Base-by-base conservation (phyloP, 2,888 invertebrate species). In the Phlogophora meticulosa region DNA sequence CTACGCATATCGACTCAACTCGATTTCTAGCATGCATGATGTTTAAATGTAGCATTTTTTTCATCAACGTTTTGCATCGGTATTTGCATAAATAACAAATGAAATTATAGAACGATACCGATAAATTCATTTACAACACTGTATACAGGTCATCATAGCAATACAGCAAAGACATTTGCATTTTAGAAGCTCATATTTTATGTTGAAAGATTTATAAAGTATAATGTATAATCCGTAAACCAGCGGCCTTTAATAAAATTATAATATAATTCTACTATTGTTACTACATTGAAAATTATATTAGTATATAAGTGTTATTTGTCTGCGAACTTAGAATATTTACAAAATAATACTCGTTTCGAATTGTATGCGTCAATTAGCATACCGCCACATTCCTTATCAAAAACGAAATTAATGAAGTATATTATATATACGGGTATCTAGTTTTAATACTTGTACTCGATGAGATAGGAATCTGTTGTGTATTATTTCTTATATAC, bases 221-320 rank as follows among this genome's bases (percentile, higher is more conserved):
- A 61, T 66, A 60, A 72, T 78, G 24, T 40, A 10, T 51, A 45
- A 24, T 22, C 11, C 10, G 17, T 60, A 32, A 60, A 42, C 20
- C 17, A 56, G 60, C 22, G 51, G 68, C 64, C 66, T 64, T 61
- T 65, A 67, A 66, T 65, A 56, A 59, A 60, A 49, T 48, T 32
- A 48, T 70, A 53, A 74, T 69, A 59, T 68, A 68, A 57, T 71
- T 71, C 56, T 81, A 68, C 59, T 58, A 57, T 51, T 81, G 83
- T 81, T 78, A 71, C 45, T 49, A 4, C 48, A 64, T 65, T 67
- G 7, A 38, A 72, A 64, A 71, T 60, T 77, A 71, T 81, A 76
- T 70, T 83, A 81, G 73, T 55, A 38, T 76, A 17, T 82, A 78
- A 82, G 84, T 76, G 84, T 81, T 83, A 73, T 28, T 53, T 68